These are phyloP conservation scores for Callyntrura sp. DNA, from an alignment of 2,888 invertebrate genomes.

Conservation along the genomic window DNA sequence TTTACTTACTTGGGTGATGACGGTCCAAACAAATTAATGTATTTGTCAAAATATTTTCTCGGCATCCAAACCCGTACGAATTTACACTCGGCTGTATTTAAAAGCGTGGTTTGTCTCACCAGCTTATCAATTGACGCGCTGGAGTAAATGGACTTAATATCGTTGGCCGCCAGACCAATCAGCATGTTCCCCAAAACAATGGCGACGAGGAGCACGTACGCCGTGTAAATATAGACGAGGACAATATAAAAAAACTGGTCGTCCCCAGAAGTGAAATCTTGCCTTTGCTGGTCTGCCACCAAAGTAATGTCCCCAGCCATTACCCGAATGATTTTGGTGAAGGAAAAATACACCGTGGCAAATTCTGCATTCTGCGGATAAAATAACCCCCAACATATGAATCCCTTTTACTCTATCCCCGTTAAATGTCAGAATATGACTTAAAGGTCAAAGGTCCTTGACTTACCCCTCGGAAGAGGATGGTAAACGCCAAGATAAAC, in stretches of 20 bases:
- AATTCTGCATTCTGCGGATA: slow-evolving; percentile 11
- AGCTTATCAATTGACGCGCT: slow-evolving; percentile 36
- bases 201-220: background rate
- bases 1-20: slow-evolving; percentile 11
- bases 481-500: slow-evolving; percentile 88
- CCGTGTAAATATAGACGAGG: slow-evolving; percentile 39
- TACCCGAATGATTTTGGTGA: slow-evolving; percentile 15
- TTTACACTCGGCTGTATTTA: slow-evolving; percentile 7
- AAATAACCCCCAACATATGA: background rate
- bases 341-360: background rate
- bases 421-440: too few species aligned
- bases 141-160: slow-evolving; percentile 12
- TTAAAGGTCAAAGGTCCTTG: background rate
- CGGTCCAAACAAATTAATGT: slow-evolving; percentile 44
- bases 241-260: too few species aligned
- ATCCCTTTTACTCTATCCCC: background rate
- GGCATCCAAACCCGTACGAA: background rate
- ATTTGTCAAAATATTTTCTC: background rate
- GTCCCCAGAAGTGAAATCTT: too few species aligned
- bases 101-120: slow-evolving; percentile 18
- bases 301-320: slow-evolving; percentile 56
- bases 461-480: background rate
- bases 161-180: slow-evolving; percentile 51
- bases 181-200: slow-evolving; percentile 56
- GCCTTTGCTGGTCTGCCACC: too few species aligned